These are phyloP conservation scores for Misgurnus mizolepis DNA, from an alignment of 2,113 vertebrate species.

Conservation along the genomic window DNA sequence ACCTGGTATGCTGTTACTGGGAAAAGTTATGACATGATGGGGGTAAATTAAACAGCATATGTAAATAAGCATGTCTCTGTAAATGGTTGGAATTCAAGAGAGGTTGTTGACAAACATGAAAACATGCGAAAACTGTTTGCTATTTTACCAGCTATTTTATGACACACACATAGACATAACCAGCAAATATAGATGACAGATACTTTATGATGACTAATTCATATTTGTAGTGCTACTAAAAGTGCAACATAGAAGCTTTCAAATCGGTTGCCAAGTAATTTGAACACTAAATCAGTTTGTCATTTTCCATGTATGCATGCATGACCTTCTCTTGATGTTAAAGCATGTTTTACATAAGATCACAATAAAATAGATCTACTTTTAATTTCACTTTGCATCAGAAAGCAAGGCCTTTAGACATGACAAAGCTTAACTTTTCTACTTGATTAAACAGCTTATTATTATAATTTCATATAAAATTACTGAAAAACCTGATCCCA, in stretches of 20 bases:
- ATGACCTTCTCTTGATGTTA: conserved; percentile 2
- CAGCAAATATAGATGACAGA: not conserved
- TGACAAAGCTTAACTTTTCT: too few relatives aligned
- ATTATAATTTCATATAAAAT: too few relatives aligned
- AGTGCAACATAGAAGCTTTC: not conserved
- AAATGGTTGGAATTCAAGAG: conserved; percentile 1
- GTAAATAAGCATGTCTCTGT: not conserved
- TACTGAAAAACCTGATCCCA: too few relatives aligned
- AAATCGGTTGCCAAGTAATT: conserved; percentile 15
- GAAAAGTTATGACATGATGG: not conserved
- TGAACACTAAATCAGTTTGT: conserved; percentile 12
- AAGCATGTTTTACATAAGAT: conserved; percentile 3
- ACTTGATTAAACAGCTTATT: too few relatives aligned
- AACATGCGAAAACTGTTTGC: conserved; percentile 7
- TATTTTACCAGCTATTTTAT: not conserved
- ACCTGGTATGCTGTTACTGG: conserved; percentile 5
- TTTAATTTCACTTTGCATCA: not conserved
- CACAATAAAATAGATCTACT: not conserved
- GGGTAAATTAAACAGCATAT: conserved; percentile 10
- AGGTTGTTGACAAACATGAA: not conserved
- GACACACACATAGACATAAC: not conserved
- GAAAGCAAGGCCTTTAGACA: not conserved
- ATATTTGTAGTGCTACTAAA: conserved; percentile 11
- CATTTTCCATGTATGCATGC: not conserved
- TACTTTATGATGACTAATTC: not conserved